These are phyloP conservation scores for Sphyrna mokarran DNA, from an alignment of 2,113 vertebrate genomes.

Conservation along the genomic window DNA sequence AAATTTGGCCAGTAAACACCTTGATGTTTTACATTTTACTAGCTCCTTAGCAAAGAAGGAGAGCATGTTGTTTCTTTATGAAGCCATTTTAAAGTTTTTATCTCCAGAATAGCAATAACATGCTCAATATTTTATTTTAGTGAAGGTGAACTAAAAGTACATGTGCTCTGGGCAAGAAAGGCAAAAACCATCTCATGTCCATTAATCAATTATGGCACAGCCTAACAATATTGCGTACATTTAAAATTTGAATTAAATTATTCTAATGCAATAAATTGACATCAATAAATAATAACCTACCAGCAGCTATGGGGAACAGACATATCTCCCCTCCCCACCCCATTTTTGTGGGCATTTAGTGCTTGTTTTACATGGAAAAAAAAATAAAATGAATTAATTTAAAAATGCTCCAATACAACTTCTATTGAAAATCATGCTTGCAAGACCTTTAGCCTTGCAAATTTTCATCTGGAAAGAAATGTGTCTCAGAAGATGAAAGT, in stretches of 20 bases:
- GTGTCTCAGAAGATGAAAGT: not conserved
- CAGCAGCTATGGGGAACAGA: not conserved
- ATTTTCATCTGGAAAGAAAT: not conserved
- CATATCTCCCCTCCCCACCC: too few species aligned
- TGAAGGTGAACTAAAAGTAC: not conserved
- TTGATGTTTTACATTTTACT: slow-evolving; percentile 28
- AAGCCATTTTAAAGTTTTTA: not conserved
- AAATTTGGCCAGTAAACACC: not conserved
- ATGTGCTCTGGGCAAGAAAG: not conserved
- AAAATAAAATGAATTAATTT: not conserved
- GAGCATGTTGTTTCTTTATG: not conserved
- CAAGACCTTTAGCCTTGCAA: not conserved
- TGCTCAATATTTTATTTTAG: not conserved
- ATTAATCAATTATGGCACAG: not conserved
- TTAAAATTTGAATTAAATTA: not conserved
- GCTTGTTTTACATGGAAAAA: not conserved
- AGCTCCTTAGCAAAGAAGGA: not conserved
- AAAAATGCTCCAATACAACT: not conserved
- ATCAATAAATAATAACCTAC: too few species aligned
- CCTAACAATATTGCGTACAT: not conserved
- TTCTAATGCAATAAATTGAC: too few species aligned
- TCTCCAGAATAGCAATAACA: not conserved
- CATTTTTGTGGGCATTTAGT: not conserved
- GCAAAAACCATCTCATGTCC: not conserved
- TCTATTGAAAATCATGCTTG: not conserved